phyloP scores from a whole-genome alignment of 2,797 vertebrate genomes.

The Huso huso region DNA sequence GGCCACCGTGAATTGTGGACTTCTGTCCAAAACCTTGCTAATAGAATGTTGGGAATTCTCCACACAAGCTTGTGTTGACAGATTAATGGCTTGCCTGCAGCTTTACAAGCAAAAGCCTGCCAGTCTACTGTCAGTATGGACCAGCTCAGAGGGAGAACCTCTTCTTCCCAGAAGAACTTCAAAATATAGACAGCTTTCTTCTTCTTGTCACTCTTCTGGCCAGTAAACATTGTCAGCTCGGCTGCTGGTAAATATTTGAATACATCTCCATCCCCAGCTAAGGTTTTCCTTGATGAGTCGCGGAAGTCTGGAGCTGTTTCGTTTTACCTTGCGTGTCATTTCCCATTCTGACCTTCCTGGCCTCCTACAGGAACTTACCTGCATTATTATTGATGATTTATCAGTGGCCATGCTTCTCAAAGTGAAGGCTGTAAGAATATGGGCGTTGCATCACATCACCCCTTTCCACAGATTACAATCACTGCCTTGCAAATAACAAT shows the following conservation, averaged over 20 bases:
- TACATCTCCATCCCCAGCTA: constrained; percentile 25
- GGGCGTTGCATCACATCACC: constrained; percentile 5
- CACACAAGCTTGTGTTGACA: constrained; percentile 40
- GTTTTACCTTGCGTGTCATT: constrained; percentile 17
- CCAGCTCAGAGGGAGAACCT: constrained; percentile 42
- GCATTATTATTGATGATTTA: constrained; percentile 48
- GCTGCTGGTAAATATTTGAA: constrained; percentile 42
- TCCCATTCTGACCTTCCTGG: constrained; percentile 40
- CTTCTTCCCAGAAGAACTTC: constrained; percentile 35
- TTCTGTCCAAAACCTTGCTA: constrained; percentile 38
- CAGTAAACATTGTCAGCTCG: constrained; percentile 22
- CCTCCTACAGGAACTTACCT: constrained; percentile 38
- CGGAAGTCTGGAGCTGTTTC: constrained; percentile 7
- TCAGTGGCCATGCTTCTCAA: constrained; percentile 18
- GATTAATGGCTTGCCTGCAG: constrained; percentile 44
- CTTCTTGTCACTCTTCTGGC: constrained; percentile 32
- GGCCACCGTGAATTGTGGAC: constrained; percentile 9
- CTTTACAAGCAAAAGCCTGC: constrained; percentile 40
- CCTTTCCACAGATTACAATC: constrained; percentile 33
- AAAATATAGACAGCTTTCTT: constrained; percentile 29
- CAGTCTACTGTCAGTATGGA: constrained; percentile 31
- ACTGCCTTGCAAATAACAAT: background rate
- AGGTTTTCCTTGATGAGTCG: constrained; percentile 16
- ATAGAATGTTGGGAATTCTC: constrained; percentile 38
- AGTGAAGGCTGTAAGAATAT: constrained; percentile 1